These are phyloP conservation scores for Erinaceus europaeus DNA, from an alignment of 2,113 vertebrate genomes.

Conservation along the genomic window DNA sequence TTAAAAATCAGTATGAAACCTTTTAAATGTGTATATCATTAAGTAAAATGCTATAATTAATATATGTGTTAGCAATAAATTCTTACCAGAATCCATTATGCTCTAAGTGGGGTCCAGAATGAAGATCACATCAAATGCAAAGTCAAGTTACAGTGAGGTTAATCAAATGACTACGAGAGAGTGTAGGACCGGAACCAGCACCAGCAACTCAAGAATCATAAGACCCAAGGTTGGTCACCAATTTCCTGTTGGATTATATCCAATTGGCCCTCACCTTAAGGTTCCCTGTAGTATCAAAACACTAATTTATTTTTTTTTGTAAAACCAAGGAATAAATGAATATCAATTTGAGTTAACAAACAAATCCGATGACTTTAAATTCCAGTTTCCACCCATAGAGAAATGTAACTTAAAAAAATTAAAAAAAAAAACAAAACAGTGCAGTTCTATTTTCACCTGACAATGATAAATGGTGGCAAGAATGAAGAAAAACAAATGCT, in stretches of 20 bases:
- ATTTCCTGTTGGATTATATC: not conserved
- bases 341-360: constrained; percentile 23
- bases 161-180: not conserved
- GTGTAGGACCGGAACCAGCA: too few species aligned
- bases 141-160: not conserved
- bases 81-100: not conserved
- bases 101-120: not conserved
- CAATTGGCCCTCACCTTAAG: not conserved
- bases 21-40: not conserved
- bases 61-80: not conserved
- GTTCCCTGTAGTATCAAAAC: not conserved
- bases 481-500: constrained; percentile 29
- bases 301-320: too few species aligned
- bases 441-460: constrained; percentile 12
- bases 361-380: constrained; percentile 12
- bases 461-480: constrained; percentile 11
- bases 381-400: constrained; percentile 20
- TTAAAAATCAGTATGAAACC: not conserved
- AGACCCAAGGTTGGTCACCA: too few species aligned
- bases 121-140: not conserved
- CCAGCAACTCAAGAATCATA: not conserved
- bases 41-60: not conserved
- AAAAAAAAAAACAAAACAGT: too few species aligned
- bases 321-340: not conserved
- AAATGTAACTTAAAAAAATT: constrained; percentile 21